Conservation (phyloP, 2,797 vertebrate genomes). For the Gambusia yucatana region DNA sequence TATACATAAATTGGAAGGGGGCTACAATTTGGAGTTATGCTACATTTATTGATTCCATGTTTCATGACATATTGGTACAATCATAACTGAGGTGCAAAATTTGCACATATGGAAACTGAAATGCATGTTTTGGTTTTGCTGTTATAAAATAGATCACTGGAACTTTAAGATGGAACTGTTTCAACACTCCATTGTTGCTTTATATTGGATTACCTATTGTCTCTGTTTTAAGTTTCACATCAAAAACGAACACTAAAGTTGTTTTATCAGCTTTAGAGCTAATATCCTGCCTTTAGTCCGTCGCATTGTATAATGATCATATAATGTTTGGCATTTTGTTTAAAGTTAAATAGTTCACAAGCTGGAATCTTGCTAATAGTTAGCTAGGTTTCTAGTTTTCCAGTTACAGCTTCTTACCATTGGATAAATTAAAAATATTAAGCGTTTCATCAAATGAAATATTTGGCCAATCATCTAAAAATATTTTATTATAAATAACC, state of each 20-base stretch:
- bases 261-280: not conserved
- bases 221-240: not conserved
- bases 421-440: not conserved
- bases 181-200: not conserved
- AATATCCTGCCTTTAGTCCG: not conserved
- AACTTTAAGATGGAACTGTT: not conserved
- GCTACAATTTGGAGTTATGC: not conserved
- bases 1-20: not conserved
- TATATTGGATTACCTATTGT: not conserved
- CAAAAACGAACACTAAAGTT: not conserved
- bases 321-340: not conserved
- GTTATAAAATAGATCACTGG: not conserved
- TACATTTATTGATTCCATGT: not conserved
- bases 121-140: not conserved
- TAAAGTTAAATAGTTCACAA: not conserved
- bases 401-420: not conserved
- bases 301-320: not conserved
- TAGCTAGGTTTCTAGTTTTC: not conserved
- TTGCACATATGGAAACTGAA: not conserved
- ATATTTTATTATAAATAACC: not conserved
- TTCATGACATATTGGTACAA: not conserved
- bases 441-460: not conserved
- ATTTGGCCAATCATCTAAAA: not conserved
- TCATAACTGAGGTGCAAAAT: not conserved
- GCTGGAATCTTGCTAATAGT: not conserved